A percentile compares a stretch with the other conserved stretches of the same genome.
These are phyloP conservation scores for Graphium colonna DNA, from an alignment of 2,888 invertebrate species.

Conservation along the genomic window DNA sequence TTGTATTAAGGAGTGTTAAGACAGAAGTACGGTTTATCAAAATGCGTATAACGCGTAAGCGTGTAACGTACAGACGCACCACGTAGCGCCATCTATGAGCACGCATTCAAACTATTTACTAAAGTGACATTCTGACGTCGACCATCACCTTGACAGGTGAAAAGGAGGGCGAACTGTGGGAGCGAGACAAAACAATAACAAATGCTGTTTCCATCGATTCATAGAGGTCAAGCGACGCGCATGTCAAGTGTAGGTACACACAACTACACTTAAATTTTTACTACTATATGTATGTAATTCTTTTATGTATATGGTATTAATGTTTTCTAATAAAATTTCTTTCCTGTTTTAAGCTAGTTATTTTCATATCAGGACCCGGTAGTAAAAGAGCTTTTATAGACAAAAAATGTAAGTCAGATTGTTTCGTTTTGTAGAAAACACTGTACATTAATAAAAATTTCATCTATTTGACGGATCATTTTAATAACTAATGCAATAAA, in stretches of 20 bases:
- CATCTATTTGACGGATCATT: too few relatives aligned
- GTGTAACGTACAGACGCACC: constrained; percentile 24
- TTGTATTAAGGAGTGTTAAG: too few relatives aligned
- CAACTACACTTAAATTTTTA: constrained; percentile 4
- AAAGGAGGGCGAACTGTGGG: constrained; percentile 36
- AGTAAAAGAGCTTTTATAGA: too few relatives aligned
- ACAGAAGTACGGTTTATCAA: too few relatives aligned
- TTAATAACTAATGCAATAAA: too few relatives aligned
- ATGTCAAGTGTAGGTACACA: constrained; percentile 55
- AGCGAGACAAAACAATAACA: constrained; percentile 67
- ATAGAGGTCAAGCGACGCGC: constrained; percentile 60
- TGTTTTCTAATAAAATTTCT: too few relatives aligned
- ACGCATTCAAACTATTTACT: constrained; percentile 39
- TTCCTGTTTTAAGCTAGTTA: too few relatives aligned
- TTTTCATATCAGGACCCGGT: too few relatives aligned
- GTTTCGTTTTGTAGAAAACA: too few relatives aligned
- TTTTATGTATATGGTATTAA: not conserved
- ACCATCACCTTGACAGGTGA: constrained; percentile 44
- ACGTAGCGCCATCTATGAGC: constrained; percentile 59
- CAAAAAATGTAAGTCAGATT: too few relatives aligned
- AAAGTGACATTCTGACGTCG: constrained; percentile 33
- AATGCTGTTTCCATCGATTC: constrained; percentile 68
- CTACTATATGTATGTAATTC: too few relatives aligned
- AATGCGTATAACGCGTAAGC: too few relatives aligned
- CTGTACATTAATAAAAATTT: constrained; percentile 2